Evolutionary conservation across 2,888 invertebrate genomes (phyloP), one percentile per base, ranked within the genome.

Genomic region (Gymnosoma rotundatum): DNA sequence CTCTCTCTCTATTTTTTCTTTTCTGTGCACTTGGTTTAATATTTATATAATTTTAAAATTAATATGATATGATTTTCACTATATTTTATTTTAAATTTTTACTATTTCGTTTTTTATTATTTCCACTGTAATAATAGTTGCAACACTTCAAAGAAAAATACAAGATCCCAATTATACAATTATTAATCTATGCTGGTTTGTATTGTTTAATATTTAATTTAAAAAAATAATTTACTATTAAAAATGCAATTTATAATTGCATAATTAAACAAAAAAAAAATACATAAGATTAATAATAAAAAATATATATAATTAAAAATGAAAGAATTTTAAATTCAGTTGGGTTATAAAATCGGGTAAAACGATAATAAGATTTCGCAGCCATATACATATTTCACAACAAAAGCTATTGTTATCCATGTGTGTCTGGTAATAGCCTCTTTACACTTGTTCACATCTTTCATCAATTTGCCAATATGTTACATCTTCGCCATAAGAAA

Each of bases 211-310:
- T 64, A 78, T 78, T 42, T 52, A 64, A 56, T 63, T 54, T 20
- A 72, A 18, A 74, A 18, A 21, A 52, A 18, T 74, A 42, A 32
- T 73, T 79, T 32, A 74, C 70, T 79, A 75, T 52, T 70, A 66
- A 72, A 69, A 54, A 48, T 8, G 83, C 75, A 79, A 66, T 83
- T 83, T 76, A 79, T 83, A 83, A 79, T 72, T 79, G 83, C 83
- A 76, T 76, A 67, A 66, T 73, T 48, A 67, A 66, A 66, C 32
- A 2, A 52, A 60, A 70, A 64, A 60, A 61, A 75, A 25, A 75
- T 75, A 72, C 66, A 60, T 66, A 79, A 60, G 66, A 79, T 70
- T 73, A 63, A 64, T 79, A 78, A 66, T 58, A 73, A 79, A 64
- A 74, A 75, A 48, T 74, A 70, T 18, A 58, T 61, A 67, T 75